These are phyloP conservation scores for Callorhinus ursinus DNA, from an alignment of 2,113 vertebrate species.

Conservation along the genomic window DNA sequence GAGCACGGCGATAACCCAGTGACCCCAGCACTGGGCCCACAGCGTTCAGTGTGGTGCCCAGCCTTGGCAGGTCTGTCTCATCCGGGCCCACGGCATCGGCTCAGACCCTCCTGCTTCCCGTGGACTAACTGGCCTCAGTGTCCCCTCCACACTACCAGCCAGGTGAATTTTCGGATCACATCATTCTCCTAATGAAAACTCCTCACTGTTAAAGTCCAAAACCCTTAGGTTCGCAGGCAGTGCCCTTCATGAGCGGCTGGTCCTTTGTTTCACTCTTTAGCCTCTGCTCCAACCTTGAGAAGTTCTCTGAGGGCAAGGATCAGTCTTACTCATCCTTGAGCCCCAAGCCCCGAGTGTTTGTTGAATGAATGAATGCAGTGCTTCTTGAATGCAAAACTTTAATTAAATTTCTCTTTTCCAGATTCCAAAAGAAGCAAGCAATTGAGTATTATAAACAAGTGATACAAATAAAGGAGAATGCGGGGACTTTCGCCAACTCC, in stretches of 20 bases:
- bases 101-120: neutral
- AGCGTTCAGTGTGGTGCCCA: fast-evolving
- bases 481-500: conserved; percentile 24
- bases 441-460: conserved; percentile 75
- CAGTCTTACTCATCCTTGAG: neutral
- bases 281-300: neutral
- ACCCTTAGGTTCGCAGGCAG: neutral
- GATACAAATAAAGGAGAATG: conserved; percentile 73
- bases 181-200: neutral
- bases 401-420: conserved; percentile 57
- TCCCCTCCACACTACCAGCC: neutral
- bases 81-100: neutral
- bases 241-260: neutral
- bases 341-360: neutral
- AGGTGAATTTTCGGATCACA: neutral
- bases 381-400: neutral
- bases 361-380: neutral
- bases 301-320: neutral
- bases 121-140: neutral
- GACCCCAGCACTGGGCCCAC: neutral
- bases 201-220: neutral
- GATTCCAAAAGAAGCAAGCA: conserved; percentile 67
- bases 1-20: fast-evolving
- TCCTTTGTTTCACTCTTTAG: neutral
- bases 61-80: neutral